Evolutionary conservation across 2,888 invertebrate species (phyloP).

Genomic region (Pristionchus arcanus): DNA sequence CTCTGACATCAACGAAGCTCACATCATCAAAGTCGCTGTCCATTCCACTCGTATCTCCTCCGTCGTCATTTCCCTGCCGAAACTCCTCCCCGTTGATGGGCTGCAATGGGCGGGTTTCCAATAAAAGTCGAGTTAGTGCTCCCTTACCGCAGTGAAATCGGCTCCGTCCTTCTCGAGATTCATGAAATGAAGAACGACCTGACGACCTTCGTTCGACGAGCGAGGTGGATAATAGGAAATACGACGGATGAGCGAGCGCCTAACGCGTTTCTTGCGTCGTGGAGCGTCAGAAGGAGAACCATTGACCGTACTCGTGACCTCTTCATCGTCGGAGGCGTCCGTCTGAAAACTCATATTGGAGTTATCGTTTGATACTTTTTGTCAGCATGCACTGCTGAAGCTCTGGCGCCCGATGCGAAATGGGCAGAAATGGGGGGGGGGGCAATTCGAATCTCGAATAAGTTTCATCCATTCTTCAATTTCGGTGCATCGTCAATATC

Average conservation of each 20-base stretch:
- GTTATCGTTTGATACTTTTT: too few species aligned
- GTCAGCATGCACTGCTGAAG: too few species aligned
- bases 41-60: background rate
- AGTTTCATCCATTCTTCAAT: too few species aligned
- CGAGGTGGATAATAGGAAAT: background rate
- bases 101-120: background rate
- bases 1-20: background rate
- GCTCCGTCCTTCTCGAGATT: background rate
- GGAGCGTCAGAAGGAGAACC: background rate
- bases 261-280: background rate
- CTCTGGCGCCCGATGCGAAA: too few species aligned
- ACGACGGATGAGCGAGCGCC: slow-evolving; percentile 22
- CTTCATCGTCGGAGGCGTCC: slow-evolving; percentile 2
- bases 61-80: background rate
- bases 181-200: background rate
- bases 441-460: too few species aligned
- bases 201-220: background rate
- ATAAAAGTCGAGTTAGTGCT: background rate
- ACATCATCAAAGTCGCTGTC: slow-evolving; percentile 3
- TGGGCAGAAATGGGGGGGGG: too few species aligned
- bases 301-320: background rate
- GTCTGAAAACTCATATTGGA: background rate
- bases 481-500: too few species aligned
- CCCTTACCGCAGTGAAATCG: slow-evolving; percentile 1
- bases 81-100: background rate